These are phyloP conservation scores for Antheraea pernyi DNA, from an alignment of 1,140 invertebrate species.

Conservation along the genomic window DNA sequence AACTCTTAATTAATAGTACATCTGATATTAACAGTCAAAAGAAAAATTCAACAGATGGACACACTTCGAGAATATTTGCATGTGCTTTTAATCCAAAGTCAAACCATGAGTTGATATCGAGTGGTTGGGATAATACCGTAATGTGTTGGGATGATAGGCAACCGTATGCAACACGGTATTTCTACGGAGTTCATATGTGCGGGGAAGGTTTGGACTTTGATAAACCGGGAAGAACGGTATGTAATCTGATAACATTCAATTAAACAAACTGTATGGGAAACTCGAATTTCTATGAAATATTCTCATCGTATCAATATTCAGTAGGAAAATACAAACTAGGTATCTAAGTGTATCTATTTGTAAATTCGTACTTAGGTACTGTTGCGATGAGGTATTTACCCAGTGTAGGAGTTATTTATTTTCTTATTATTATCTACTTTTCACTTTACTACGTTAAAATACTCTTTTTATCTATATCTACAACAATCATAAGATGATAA, in stretches of 20 bases:
- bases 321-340: too few species aligned
- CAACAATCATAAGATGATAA: too few species aligned
- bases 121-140: conserved; percentile 86
- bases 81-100: conserved; percentile 84
- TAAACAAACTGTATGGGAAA: neutral
- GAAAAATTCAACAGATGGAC: conserved; percentile 80
- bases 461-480: too few species aligned
- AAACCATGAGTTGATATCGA: conserved; percentile 84
- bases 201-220: conserved; percentile 87
- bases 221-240: conserved; percentile 81
- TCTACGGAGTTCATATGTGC: conserved; percentile 84
- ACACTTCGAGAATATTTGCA: conserved; percentile 83
- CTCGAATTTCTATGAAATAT: neutral
- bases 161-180: conserved; percentile 79
- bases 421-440: too few species aligned
- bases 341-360: too few species aligned
- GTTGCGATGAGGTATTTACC: too few species aligned
- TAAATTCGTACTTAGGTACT: too few species aligned
- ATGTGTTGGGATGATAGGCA: conserved; percentile 84
- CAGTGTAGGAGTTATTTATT: too few species aligned
- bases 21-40: conserved; percentile 40
- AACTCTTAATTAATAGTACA: neutral
- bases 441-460: too few species aligned
- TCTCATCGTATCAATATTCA: too few species aligned
- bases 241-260: neutral